phyloP scores from a whole-genome alignment of 1,140 invertebrate species.

The Drosophila rufa region DNA sequence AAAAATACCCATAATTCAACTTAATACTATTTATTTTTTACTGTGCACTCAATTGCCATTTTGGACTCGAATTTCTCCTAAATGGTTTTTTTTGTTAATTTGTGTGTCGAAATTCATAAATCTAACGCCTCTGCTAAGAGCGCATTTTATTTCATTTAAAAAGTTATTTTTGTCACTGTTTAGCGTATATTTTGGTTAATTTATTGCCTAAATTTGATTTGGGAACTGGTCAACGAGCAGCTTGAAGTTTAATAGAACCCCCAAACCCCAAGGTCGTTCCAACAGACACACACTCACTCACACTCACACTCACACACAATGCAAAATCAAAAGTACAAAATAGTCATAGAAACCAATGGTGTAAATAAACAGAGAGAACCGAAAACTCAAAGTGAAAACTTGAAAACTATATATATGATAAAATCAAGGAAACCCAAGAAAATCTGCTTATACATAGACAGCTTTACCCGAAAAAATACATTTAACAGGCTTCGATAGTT shows the following conservation, averaged over 20 bases:
- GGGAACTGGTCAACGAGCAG: conserved; percentile 32
- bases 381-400: neutral
- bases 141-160: conserved; percentile 8
- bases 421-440: neutral
- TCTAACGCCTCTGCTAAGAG: conserved; percentile 55
- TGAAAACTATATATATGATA: conserved; percentile 1
- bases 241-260: conserved; percentile 15
- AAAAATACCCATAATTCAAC: no score
- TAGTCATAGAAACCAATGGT: conserved; percentile 41
- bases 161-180: conserved; percentile 57
- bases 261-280: conserved; percentile 17
- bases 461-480: conserved; percentile 42
- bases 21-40: neutral
- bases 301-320: conserved; percentile 13
- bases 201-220: conserved; percentile 71
- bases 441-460: conserved; percentile 31
- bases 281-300: conserved; percentile 11
- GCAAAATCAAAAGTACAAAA: conserved; percentile 71
- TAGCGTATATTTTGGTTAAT: conserved; percentile 61
- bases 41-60: neutral
- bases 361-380: conserved; percentile 20
- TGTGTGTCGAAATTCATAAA: conserved; percentile 48
- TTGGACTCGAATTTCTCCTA: neutral
- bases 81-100: conserved; percentile 13
- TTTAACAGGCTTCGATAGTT: conserved; percentile 50